phyloP scores from a whole-genome alignment of 2,113 vertebrate species.

The Setophaga petechia region DNA sequence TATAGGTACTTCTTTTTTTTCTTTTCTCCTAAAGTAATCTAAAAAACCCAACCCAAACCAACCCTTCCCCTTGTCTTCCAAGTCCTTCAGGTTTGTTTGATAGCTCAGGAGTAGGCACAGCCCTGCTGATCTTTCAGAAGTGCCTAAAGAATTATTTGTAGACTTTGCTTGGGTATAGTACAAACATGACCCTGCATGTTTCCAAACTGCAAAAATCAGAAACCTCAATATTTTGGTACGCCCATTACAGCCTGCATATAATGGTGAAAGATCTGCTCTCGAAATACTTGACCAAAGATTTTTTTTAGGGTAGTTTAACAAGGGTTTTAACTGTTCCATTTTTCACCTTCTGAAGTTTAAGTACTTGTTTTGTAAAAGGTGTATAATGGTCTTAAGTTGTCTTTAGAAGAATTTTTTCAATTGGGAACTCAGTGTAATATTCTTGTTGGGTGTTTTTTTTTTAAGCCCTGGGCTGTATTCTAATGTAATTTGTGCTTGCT shows the following conservation, averaged over 20 bases:
- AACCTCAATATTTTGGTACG: background rate
- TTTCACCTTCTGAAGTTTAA: background rate
- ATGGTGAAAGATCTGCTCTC: background rate
- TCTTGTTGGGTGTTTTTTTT: background rate
- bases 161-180: background rate
- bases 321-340: background rate
- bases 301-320: background rate
- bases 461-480: constrained; percentile 7
- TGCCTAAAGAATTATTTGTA: background rate
- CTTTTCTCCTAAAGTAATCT: too few species aligned
- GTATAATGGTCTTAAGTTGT: constrained; percentile 6
- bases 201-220: background rate
- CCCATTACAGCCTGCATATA: background rate
- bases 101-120: background rate
- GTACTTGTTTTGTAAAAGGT: background rate
- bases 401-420: constrained; percentile 22
- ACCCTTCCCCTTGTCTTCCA: background rate
- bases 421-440: background rate
- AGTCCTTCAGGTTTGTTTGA: background rate
- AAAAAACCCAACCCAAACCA: background rate
- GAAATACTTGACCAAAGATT: background rate
- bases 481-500: constrained; percentile 37
- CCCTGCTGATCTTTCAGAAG: background rate
- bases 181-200: background rate
- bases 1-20: background rate